A percentile compares a stretch with the other conserved stretches of the same genome.
phyloP scores from a whole-genome alignment of 30 jellyfish, hydroid and myxozoan species.

The Cassiopea xamachana region DNA sequence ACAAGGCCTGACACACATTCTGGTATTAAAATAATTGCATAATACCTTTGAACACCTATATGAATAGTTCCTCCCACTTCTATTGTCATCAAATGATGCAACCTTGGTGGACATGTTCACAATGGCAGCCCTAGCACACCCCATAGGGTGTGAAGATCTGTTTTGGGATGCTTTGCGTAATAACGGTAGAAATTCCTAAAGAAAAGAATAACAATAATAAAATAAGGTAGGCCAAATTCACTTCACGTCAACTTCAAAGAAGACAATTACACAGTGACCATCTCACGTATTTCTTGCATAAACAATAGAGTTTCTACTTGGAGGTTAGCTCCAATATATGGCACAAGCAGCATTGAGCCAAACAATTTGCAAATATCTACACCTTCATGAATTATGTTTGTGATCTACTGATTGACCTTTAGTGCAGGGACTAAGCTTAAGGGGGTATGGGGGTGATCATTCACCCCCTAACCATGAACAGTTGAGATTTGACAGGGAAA shows the following conservation, averaged over 20 bases:
- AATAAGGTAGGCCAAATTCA: not conserved
- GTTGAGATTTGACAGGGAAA: no score
- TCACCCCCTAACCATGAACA: no score
- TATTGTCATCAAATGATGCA: conserved; percentile 81
- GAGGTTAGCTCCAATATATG: no score
- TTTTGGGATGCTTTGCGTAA: conserved; percentile 66
- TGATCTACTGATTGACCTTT: no score
- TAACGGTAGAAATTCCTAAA: conserved; percentile 86
- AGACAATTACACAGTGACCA: not conserved
- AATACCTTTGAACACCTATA: conserved; percentile 80
- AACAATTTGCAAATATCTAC: no score
- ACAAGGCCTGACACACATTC: no score
- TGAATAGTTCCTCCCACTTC: conserved; percentile 58
- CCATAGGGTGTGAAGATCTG: conserved; percentile 59
- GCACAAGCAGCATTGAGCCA: no score
- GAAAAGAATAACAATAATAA: not conserved
- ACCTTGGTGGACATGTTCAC: conserved; percentile 77
- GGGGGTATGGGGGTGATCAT: no score
- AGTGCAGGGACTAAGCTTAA: no score
- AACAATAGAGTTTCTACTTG: no score
- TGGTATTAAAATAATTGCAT: not conserved
- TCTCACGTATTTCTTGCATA: no score
- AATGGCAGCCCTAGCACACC: conserved; percentile 83
- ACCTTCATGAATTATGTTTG: no score
- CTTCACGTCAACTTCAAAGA: not conserved